These are phyloP conservation scores for Odontomyia ornata DNA, from an alignment of 2,888 invertebrate genomes.

Conservation along the genomic window DNA sequence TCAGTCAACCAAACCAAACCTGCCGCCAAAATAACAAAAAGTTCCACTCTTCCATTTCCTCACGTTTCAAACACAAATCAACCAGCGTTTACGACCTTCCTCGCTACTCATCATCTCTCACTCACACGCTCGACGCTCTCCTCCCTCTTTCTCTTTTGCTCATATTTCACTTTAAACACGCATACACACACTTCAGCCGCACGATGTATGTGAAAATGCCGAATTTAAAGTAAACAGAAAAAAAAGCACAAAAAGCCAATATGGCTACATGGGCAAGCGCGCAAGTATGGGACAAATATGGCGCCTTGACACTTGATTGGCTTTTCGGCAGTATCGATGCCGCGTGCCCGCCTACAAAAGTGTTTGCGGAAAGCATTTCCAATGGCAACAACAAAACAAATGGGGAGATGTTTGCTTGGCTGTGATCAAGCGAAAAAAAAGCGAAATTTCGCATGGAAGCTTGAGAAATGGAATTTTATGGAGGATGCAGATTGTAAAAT, in stretches of 20 bases:
- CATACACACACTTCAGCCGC: background rate
- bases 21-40: conserved; percentile 13
- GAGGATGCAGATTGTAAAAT: too few relatives aligned
- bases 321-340: conserved; percentile 39
- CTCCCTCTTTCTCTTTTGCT: conserved; percentile 2
- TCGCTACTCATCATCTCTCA: background rate
- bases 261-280: conserved; percentile 22
- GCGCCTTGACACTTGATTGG: conserved; percentile 49
- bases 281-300: conserved; percentile 46
- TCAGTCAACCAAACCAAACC: background rate
- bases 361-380: conserved; percentile 26
- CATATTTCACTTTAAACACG: background rate
- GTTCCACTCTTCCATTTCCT: conserved; percentile 10
- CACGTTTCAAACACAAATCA: conserved; percentile 17
- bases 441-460: too few relatives aligned
- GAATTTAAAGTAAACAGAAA: background rate
- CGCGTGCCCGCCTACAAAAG: conserved; percentile 49
- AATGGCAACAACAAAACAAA: conserved; percentile 20
- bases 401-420: background rate
- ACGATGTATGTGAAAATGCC: background rate
- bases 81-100: background rate
- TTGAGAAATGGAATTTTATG: too few relatives aligned
- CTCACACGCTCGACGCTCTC: background rate
- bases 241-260: conserved; percentile 32
- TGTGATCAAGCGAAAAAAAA: too few relatives aligned